Base-by-base conservation (phyloP, 2,888 invertebrate species). In the Nysson spinosus region DNA sequence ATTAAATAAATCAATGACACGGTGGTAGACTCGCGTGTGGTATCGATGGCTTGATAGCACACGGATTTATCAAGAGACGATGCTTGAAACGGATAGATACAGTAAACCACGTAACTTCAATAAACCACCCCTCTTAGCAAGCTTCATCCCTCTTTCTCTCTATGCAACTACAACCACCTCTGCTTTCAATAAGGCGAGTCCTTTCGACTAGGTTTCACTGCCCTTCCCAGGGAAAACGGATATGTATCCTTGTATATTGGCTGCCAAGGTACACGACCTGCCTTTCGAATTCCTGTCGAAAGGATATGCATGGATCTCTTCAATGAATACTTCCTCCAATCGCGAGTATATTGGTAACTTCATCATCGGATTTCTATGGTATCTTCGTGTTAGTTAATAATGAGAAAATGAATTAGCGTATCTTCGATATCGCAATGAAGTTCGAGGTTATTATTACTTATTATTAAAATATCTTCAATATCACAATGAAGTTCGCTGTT, bases 1-100 rank as follows among this genome's bases (percentile, higher is more conserved):
- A 78, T 78, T 77, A 79, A 78, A 78, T 72, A 76, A 78, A 78
- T 79, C 78, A 75, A 71, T 66, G 58, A 42, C 28, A 14, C 12
- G 17, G 14, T 4, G 30, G 11, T 12, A 28, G 16, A 19, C 24
- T 14, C 24, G 28, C 3, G 11, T 6, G 28, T 12, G 24, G 17
- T 6, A n/a, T 3, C 40, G 50, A 56, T 62, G 51, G 55, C 26
- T 19, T 30, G 50, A 28, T 42, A 35, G 62, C 28, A 22, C 39
- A 60, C 43, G 39, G 60, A n/a, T n/a, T 63, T 61, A 51, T 57
- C 54, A 66, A 55, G 63, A 55, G 55, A 64, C 60, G 67, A 67
- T 63, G 43, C 28, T 42, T 56, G 30, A 51, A 34, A 42, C 64
- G n/a, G n/a, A 65, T 69, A 69, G 64, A 72, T 62, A 72, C 72